These are phyloP conservation scores for Amphiprion ocellaris DNA, from an alignment of 2,113 vertebrate genomes.

Conservation along the genomic window DNA sequence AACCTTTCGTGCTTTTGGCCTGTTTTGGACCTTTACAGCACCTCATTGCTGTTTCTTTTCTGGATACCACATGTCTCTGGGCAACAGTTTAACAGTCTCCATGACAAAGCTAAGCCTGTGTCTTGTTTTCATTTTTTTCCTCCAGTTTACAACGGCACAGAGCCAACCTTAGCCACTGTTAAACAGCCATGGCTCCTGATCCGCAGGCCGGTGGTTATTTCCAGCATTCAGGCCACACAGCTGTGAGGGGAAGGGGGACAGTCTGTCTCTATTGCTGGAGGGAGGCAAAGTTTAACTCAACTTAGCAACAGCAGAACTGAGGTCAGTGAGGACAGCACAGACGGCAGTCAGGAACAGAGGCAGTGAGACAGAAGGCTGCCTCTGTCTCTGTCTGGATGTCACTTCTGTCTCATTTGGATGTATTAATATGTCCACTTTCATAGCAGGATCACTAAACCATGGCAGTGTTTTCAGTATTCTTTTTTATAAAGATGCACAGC, in stretches of 20 bases:
- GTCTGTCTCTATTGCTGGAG: slow-evolving; percentile 68
- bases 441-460: too few relatives aligned
- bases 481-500: too few relatives aligned
- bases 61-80: background rate
- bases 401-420: too few relatives aligned
- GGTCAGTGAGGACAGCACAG: slow-evolving; percentile 70
- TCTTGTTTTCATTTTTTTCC: slow-evolving; percentile 34
- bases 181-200: slow-evolving; percentile 75
- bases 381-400: background rate
- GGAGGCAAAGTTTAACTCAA: slow-evolving; percentile 70
- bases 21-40: too few relatives aligned
- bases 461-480: too few relatives aligned
- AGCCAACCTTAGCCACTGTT: slow-evolving; percentile 76
- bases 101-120: slow-evolving; percentile 9
- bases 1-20: background rate
- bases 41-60: too few relatives aligned
- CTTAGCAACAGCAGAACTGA: slow-evolving; percentile 69
- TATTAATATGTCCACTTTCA: too few relatives aligned
- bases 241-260: slow-evolving; percentile 77
- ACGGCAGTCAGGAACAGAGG: slow-evolving; percentile 18
- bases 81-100: slow-evolving; percentile 11
- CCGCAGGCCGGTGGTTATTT: slow-evolving; percentile 78
- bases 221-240: slow-evolving; percentile 81
- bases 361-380: slow-evolving; percentile 12
- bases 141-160: slow-evolving; percentile 32